Evolutionary conservation across 2,888 invertebrate genomes (phyloP), one percentile per base, ranked within the genome.

Genomic region (Halictus ligatus): DNA sequence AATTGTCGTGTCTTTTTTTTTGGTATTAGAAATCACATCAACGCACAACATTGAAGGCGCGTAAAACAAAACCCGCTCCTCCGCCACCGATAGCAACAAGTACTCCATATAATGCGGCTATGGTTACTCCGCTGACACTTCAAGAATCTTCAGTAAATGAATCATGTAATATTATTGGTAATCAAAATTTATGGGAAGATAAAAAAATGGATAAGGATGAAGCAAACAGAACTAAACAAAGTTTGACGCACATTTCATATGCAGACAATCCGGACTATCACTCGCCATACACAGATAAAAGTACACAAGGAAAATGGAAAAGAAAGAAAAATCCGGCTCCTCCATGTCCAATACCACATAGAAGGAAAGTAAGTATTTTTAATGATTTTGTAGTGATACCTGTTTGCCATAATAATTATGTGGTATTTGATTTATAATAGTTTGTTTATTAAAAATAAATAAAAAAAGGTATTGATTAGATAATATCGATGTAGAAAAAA

Each of bases 291-390:
- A 94, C 95, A 8, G 96, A 97, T 90, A 97, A 97, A 94, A 97
- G 97, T 85, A 95, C 96, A 21, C 96, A 96, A 85, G 97, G 97
- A 29, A 97, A 97, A 93, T 97, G 97, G 96, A 97, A 97, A 86
- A 96, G 97, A 77, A 96, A 97, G 89, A 98, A 98, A 93, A 98
- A 98, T 0, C 98, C 97, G 0, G 98, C 98, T 0, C 98, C 98
- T 0, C 97, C 97, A 0, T 82, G 98, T 54, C 98, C 98, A 0
- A 96, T 96, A 50, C 96, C 98, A 2, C 97, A 97, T 67, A 96
- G 97, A 87, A 96, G 98, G 87, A 96, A 96, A 88, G 96, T 97
- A 89, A 50, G 46, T 73, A 71, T 21, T n/a, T 43, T 43, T 43
- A 6, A 43, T n/a, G 29, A 29, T 64, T 64, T 64, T 29, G 29